Evolutionary conservation across 2,888 invertebrate species (phyloP), one percentile per base, ranked within the genome.

Genomic region (Perithous albicinctus): DNA sequence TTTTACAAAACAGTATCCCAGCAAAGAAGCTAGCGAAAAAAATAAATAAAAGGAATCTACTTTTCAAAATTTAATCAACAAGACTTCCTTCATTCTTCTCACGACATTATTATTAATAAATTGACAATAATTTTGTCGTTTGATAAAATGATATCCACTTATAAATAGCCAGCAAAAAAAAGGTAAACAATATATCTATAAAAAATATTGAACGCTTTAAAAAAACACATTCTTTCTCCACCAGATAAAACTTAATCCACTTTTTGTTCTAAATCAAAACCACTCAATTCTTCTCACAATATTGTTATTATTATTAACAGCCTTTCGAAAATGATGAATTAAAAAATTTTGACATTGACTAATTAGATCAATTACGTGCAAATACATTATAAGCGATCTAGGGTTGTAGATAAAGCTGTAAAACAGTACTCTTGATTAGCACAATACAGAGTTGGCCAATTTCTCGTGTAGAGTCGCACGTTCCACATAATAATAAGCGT

Each of bases 401-500:
- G 59, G 32, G 18, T 10, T 32, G 29, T 35, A 32, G 32, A 32
- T 59, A 32, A 15, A 32, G n/a, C 32, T 15, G 32, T 8, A 32
- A 6, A n/a, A 32, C 59, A 6, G 18, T 35, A 15, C 3, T 32
- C 15, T 59, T 32, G 38, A 56, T 26, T 56, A 35, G 26, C 23
- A 29, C 29, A 26, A 70, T 70, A 12, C 10, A 6, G 15, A 32
- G 59, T 59, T 59, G 32, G 35, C 32, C 35, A 70, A 69, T 69
- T 56, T 56, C 23, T 41, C 38, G 38, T 23, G 23, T 10, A 20
- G 15, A 23, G 51, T 81, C 80, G 80, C 80, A 81, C 80, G 80
- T 81, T 81, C 80, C 73, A 81, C 77, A 77, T 81, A 66, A 64
- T 35, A 70, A 75, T 54, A 72, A 64, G 51, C 7, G 32, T 54